Evolutionary conservation across 1,140 invertebrate species (phyloP).

Genomic region (Ctenoplectra terminalis): DNA sequence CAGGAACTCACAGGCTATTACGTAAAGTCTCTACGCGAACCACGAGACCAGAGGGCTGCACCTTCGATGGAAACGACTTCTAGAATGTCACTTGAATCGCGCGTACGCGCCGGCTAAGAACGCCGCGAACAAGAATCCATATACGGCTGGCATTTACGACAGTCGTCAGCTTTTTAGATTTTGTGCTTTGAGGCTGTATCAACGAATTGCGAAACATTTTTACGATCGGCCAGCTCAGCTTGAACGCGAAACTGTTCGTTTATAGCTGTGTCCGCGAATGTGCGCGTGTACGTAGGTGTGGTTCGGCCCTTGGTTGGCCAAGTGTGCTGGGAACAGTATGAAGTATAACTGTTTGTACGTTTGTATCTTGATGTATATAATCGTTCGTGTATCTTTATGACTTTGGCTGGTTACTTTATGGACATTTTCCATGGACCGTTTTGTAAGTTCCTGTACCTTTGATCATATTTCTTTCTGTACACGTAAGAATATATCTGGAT

Average conservation of each 20-base stretch:
- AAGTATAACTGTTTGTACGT: background rate
- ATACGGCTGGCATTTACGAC: constrained; percentile 65
- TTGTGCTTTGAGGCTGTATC: constrained; percentile 45
- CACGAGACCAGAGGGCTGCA: background rate
- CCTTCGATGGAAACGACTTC: constrained; percentile 20
- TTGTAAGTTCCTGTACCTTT: too few relatives aligned
- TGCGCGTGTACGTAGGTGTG: background rate
- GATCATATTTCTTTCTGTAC: background rate
- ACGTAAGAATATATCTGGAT: background rate
- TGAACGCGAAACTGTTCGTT: constrained; percentile 3
- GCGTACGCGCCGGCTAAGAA: constrained; percentile 29
- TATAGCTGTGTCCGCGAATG: background rate
- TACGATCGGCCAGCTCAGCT: constrained; percentile 26
- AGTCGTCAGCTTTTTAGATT: constrained; percentile 48
- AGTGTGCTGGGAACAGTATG: background rate
- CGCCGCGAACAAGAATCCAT: constrained; percentile 50
- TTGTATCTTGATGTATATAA: background rate
- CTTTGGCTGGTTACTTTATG: background rate
- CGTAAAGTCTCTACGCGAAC: constrained; percentile 22
- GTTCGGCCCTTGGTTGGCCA: background rate
- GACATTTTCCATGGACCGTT: background rate
- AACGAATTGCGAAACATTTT: constrained; percentile 61
- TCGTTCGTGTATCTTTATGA: background rate
- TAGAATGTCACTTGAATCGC: constrained; percentile 44
- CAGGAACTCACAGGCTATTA: constrained; percentile 29